Evolutionary conservation across 2,888 invertebrate genomes (phyloP), one percentile per base, ranked within the genome.

Genomic region (Anodontia alba): DNA sequence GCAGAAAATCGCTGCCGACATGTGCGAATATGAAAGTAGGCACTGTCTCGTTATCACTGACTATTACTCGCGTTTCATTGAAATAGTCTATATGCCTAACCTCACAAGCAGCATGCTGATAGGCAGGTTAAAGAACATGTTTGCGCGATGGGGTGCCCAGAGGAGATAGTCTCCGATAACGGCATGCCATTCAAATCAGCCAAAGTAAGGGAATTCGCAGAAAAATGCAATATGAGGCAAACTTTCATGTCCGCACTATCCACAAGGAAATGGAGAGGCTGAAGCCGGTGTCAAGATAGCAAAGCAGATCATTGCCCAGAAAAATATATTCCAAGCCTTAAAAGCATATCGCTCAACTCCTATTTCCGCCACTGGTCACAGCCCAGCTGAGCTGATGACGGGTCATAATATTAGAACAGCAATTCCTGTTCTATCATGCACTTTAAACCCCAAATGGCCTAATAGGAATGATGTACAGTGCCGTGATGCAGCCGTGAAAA

Each of bases 261-360:
- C 80, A 1, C 76, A 79, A 69, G 54, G 78, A 20, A 87, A 82
- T 49, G 83, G 82, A 3, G 78, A 81, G 57, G 84, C 80, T 1
- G 83, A 85, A 38, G 78, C 76, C n/a, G 81, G 38, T 0, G 86
- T 86, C 2, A 76, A 80, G 36, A 84, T 71, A 43, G 75, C 79
- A 1, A 83, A 83, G 38, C 12, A 57, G 2, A 83, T 87, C 20
- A 29, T 87, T 1, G 3, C 57, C 17, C 83, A 83, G 29, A 54
- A 73, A 1, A 78, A 81, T 49, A 46, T 76, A 29, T 80, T 83
- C 33, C 20, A 43, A 0, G 82, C 73, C 12, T 36, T 83, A 5
- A 80, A 76, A 76, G 76, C 54, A 12, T 80, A 85, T 42, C 36
- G 74, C 8, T 67, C 33, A 3, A 82, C 84, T 38, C 79, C 72